phyloP scores from a whole-genome alignment of 2,888 invertebrate genomes.

The Drosophila putrida region DNA sequence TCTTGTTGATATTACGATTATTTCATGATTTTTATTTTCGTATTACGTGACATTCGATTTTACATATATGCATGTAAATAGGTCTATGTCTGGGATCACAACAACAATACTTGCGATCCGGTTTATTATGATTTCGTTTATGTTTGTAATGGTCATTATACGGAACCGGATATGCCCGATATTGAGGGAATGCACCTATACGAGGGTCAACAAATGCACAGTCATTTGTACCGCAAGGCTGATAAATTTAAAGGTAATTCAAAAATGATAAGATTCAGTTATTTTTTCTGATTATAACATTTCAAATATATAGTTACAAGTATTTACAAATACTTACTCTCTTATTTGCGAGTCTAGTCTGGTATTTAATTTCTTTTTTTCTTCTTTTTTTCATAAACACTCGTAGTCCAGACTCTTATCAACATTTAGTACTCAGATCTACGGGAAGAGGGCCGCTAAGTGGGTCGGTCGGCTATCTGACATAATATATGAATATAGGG shows the following conservation, averaged over 20 bases:
- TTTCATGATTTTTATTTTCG: constrained; percentile 4
- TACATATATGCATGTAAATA: constrained; percentile 27
- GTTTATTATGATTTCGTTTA: constrained; percentile 92
- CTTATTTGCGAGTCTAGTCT: constrained; percentile 10
- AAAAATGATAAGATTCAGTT: constrained; percentile 20
- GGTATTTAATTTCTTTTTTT: constrained; percentile 22
- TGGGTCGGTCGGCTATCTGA: constrained; percentile 23
- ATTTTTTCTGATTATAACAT: neutral
- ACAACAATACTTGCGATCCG: constrained; percentile 84
- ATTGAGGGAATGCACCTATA: constrained; percentile 90
- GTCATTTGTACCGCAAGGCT: constrained; percentile 93
- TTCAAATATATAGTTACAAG: neutral
- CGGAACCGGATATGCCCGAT: constrained; percentile 90
- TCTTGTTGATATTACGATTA: constrained; percentile 5
- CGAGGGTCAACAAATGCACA: constrained; percentile 89
- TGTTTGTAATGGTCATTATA: constrained; percentile 95
- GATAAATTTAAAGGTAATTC: constrained; percentile 88
- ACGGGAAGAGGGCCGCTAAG: constrained; percentile 10
- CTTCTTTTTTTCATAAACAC: constrained; percentile 4
- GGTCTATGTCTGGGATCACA: constrained; percentile 82
- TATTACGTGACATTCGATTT: constrained; percentile 13
- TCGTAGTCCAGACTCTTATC: constrained; percentile 34
- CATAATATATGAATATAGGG: constrained; percentile 11
- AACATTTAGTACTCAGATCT: constrained; percentile 1
- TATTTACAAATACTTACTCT: neutral